Base-by-base conservation (phyloP, 2,113 vertebrate species). In the Mesocricetus auratus region DNA sequence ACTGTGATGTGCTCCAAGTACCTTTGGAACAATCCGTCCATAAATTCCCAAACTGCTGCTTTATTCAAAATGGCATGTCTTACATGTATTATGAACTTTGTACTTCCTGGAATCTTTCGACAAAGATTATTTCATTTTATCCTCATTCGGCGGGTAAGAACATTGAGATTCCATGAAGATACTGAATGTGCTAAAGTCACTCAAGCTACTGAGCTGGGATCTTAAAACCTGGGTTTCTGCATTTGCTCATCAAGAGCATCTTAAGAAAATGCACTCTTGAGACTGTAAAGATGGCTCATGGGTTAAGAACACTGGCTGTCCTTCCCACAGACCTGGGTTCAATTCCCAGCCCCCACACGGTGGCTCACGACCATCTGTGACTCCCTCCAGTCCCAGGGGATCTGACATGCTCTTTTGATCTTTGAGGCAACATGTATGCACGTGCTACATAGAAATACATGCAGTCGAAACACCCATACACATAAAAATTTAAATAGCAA, bases 21-120 rank as follows among this genome's bases (percentile, higher is more conserved):
- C 85, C 94, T 96, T 68, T 93, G 96, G 96, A 97, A 94, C 96
- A 97, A 97, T 92, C 92, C 90, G 94, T 95, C 96, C 89, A 95
- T 97, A 96, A 97, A 97, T 97, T 96, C 93, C 82, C 66, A 90
- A 97, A 94, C 60, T 78, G 89, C 86, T 17, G 56, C 91, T 97
- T 94, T 97, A 95, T 91, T 95, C 94, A 91, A 96, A 96, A 95
- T 89, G 96, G 77, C 86, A 86, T 66, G 77, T 74, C 95, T 64
- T 86, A 94, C 74, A 75, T 15, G 19, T 95, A 95, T 95, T 92
- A 97, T 89, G 92, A 96, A 96, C 95, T 94, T 95, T 64, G 91
- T 85, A 92, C 89, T 97, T 95, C 95, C 96, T 86, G 68, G 92
- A 95, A 89, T 69, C 62, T 94, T 90, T 94, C 68, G 29, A 73